Percentiles rank a stretch among this genome's conserved stretches.
These are phyloP conservation scores for Hydropsyche tenuis DNA, from an alignment of 1,140 invertebrate genomes.

Conservation along the genomic window DNA sequence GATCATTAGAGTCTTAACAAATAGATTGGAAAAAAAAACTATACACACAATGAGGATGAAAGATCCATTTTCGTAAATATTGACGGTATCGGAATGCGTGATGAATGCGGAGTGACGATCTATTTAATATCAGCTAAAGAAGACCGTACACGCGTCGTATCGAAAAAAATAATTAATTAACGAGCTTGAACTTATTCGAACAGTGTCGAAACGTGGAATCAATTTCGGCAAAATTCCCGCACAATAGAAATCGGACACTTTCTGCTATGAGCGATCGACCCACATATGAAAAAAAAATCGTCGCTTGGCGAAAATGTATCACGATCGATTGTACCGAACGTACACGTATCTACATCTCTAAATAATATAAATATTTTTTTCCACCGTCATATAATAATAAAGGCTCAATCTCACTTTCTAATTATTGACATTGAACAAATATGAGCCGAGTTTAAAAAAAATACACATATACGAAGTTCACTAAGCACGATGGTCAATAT, in stretches of 20 bases:
- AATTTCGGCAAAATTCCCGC: background rate
- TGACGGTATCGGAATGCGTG: no score
- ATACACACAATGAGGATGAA: no score
- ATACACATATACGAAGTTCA: constrained; percentile 16
- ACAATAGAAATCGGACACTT: constrained; percentile 18
- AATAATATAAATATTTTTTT: background rate
- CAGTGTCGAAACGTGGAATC: constrained; percentile 4
- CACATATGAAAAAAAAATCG: constrained; percentile 14
- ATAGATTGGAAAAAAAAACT: no score
- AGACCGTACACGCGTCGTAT: no score
- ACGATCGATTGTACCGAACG: background rate
- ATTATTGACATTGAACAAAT: constrained; percentile 15
- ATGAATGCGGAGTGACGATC: no score
- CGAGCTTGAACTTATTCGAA: background rate
- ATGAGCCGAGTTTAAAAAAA: background rate
- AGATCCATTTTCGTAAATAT: no score
- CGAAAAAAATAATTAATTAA: background rate
- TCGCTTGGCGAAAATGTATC: constrained; percentile 24
- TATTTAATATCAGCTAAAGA: no score
- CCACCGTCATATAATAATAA: background rate
- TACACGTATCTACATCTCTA: background rate
- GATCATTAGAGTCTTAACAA: no score
- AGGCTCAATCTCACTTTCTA: constrained; percentile 11
- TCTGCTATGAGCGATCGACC: constrained; percentile 18
- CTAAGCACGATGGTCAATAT: constrained; percentile 1